Conservation (phyloP, 2,797 vertebrate genomes). For the Coranthus polyacanthus region DNA sequence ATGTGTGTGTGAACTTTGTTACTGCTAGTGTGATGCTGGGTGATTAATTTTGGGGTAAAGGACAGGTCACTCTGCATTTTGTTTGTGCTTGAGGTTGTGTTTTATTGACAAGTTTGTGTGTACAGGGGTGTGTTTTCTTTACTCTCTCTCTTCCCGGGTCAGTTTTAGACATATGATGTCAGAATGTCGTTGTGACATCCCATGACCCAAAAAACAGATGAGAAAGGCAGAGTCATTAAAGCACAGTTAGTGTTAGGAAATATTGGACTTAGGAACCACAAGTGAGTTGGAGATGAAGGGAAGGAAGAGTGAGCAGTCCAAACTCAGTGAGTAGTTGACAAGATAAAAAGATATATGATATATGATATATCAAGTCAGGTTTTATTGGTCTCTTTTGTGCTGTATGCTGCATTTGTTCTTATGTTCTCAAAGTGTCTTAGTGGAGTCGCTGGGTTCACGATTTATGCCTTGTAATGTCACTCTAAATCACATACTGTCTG, state of each 20-base stretch:
- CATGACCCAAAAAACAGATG: not conserved
- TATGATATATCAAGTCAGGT: no score
- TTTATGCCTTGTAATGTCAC: not conserved
- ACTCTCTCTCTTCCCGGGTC: not conserved
- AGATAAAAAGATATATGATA: conserved; percentile 11
- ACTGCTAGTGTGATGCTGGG: not conserved
- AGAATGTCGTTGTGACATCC: conserved; percentile 56
- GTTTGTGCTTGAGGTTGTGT: not conserved
- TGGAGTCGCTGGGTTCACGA: conserved; percentile 1
- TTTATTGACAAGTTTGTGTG: conserved; percentile 12
- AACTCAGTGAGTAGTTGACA: conserved; percentile 65
- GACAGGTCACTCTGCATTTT: not conserved
- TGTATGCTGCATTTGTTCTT: conserved; percentile 13
- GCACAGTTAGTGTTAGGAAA: conserved; percentile 36
- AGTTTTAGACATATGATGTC: conserved; percentile 36
- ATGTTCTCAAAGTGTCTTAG: conserved; percentile 1
- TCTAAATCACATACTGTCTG: not conserved
- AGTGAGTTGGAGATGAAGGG: conserved; percentile 59
- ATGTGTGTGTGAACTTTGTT: conserved; percentile 3
- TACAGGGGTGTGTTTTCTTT: not conserved
- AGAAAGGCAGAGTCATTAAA: conserved; percentile 38
- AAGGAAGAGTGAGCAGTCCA: conserved; percentile 43
- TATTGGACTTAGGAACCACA: conserved; percentile 51
- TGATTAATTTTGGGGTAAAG: not conserved
- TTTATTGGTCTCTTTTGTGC: conserved; percentile 4